Percentiles rank a stretch among this genome's conserved stretches.
Conservation (phyloP, 2,797 vertebrate genomes). For the Dromococcyx pavoninus region DNA sequence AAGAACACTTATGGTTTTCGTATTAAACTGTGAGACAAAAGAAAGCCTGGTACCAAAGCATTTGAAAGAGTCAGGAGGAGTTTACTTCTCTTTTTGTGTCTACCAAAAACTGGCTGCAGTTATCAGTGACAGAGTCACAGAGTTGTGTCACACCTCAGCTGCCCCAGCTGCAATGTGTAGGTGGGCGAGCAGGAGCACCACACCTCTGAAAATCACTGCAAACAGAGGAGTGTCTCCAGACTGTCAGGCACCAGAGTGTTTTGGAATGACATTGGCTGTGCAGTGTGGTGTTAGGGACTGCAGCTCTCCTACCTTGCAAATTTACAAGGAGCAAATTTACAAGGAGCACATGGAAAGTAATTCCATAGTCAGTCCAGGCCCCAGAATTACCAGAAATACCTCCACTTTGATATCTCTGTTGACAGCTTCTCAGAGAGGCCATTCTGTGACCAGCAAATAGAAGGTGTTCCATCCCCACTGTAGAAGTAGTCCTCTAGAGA, state of each 20-base stretch:
- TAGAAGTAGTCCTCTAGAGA: background rate
- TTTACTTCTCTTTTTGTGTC: background rate
- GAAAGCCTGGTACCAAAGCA: background rate
- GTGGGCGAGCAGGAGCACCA: background rate
- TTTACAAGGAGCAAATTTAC: no score
- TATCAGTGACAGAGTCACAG: background rate
- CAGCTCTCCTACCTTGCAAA: background rate
- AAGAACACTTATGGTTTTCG: background rate
- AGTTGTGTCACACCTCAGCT: background rate
- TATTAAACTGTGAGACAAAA: slow-evolving; percentile 8
- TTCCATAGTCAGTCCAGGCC: background rate
- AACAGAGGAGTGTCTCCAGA: background rate
- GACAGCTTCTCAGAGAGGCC: background rate
- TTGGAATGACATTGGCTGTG: background rate
- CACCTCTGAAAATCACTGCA: background rate
- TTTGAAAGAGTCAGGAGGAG: background rate
- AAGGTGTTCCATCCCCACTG: background rate
- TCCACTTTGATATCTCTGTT: background rate
- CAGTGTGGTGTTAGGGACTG: background rate
- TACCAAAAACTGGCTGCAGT: background rate
- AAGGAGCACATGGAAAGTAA: background rate
- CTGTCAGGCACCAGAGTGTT: background rate
- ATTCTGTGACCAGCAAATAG: background rate
- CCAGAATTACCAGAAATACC: background rate
- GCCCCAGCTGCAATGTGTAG: background rate